Percentiles rank a stretch among this genome's conserved stretches.
Conservation (phyloP, 2,113 vertebrate species). For the Psittacus erithacus region DNA sequence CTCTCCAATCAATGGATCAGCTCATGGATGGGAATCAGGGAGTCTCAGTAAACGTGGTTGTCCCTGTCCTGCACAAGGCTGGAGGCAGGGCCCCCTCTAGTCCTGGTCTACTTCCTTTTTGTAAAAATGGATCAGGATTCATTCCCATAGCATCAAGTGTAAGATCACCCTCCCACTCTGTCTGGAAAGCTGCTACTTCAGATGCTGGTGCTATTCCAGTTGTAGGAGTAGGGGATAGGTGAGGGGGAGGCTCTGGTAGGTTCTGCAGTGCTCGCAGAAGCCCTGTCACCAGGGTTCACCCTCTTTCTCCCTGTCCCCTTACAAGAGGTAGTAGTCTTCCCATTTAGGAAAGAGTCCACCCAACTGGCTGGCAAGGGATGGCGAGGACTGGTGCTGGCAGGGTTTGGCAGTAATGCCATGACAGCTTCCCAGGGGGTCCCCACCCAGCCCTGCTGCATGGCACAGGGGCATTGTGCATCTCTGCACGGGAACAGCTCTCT, state of each 20-base stretch:
- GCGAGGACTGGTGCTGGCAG: background rate
- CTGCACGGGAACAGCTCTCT: too few relatives aligned
- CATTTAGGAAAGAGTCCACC: background rate
- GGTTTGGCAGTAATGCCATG: background rate
- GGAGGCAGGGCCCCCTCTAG: background rate
- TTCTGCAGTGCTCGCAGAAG: too few relatives aligned
- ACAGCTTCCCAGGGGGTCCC: background rate
- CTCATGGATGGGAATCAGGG: background rate
- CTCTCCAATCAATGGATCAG: background rate
- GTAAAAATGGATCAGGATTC: background rate
- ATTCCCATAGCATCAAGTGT: background rate
- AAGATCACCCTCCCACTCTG: background rate
- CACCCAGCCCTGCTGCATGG: background rate
- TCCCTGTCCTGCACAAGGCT: background rate
- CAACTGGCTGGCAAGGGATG: background rate
- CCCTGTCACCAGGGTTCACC: background rate
- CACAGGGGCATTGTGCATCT: background rate
- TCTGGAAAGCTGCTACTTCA: background rate
- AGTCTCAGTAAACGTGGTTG: too few relatives aligned
- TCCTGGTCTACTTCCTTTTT: background rate
- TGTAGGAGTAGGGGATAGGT: background rate
- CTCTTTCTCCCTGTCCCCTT: background rate
- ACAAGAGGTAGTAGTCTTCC: background rate
- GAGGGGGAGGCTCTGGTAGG: background rate
- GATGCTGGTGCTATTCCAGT: background rate